Conservation (phyloP, 2,888 invertebrate species). For the Agriopis aurantiaria region DNA sequence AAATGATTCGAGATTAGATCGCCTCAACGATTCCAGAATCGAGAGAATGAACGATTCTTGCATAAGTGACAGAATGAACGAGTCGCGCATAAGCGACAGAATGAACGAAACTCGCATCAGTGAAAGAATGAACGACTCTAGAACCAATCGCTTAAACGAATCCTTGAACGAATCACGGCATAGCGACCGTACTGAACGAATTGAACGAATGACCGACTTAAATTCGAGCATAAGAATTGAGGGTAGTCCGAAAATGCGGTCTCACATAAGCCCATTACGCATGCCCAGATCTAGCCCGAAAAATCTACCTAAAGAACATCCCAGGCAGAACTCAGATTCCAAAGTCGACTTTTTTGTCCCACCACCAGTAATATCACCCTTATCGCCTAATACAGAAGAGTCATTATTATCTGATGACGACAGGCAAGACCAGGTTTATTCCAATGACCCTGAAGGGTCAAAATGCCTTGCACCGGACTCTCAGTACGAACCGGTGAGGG, state of each 20-base stretch:
- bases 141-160: constrained; percentile 34
- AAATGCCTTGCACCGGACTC: constrained; percentile 78
- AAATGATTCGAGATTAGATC: constrained; percentile 59
- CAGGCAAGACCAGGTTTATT: constrained; percentile 65
- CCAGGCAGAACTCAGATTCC: constrained; percentile 34
- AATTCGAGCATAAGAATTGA: constrained; percentile 76
- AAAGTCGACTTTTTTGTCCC: constrained; percentile 71
- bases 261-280: constrained; percentile 71
- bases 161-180: constrained; percentile 49
- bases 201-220: constrained; percentile 68
- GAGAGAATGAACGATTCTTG: constrained; percentile 52
- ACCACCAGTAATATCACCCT: constrained; percentile 66
- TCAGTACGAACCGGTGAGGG: constrained; percentile 76
- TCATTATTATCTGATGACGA: constrained; percentile 77
- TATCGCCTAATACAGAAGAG: constrained; percentile 80
- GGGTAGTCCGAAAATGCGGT: constrained; percentile 72
- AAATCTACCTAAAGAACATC: constrained; percentile 38
- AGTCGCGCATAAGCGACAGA: constrained; percentile 50
- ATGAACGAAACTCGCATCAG: constrained; percentile 45
- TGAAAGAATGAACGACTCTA: constrained; percentile 49
- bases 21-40: constrained; percentile 44
- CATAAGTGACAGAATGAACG: constrained; percentile 52
- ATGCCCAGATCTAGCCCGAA: constrained; percentile 65
- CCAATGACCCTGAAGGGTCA: constrained; percentile 71
- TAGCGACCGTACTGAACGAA: constrained; percentile 44